Evolutionary conservation across 1,140 invertebrate genomes (phyloP).

Genomic region (Conus betulinus): DNA sequence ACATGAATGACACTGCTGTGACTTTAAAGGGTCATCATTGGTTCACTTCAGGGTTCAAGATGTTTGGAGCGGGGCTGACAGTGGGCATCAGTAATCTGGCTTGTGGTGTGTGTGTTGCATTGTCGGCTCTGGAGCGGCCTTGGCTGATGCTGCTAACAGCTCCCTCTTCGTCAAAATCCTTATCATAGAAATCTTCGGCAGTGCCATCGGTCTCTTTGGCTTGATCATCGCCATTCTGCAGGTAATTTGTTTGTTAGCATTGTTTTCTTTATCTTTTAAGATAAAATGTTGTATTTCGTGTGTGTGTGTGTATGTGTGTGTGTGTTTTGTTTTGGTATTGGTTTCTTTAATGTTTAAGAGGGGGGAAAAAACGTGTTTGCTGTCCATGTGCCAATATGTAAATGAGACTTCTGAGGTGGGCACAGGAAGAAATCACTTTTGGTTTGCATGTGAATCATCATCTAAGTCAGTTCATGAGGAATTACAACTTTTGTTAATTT

Average conservation of each 20-base stretch:
- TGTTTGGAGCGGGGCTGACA: constrained; percentile 96
- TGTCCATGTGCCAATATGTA: too few relatives aligned
- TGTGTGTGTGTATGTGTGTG: too few relatives aligned
- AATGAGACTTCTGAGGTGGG: too few relatives aligned
- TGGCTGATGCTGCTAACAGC: constrained; percentile 96
- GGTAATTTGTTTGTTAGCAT: constrained; percentile 71
- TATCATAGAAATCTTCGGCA: constrained; percentile 98
- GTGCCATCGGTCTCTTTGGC: constrained; percentile 97
- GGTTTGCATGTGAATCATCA: too few relatives aligned
- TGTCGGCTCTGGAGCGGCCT: constrained; percentile 95
- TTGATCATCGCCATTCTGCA: constrained; percentile 98
- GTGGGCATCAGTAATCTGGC: constrained; percentile 96
- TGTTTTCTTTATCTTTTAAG: background rate
- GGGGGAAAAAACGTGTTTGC: too few relatives aligned
- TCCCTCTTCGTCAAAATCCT: constrained; percentile 97
- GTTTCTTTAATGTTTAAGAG: background rate
- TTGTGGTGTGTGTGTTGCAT: constrained; percentile 96
- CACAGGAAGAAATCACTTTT: too few relatives aligned
- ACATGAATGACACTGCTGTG: background rate
- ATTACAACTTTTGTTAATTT: too few relatives aligned
- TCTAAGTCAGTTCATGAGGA: too few relatives aligned
- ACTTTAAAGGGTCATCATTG: background rate
- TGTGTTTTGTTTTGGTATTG: too few relatives aligned
- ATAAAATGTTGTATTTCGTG: background rate
- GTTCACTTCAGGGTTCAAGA: constrained; percentile 85